phyloP scores from a whole-genome alignment of 2,113 vertebrate species.

The Jaculus jaculus region DNA sequence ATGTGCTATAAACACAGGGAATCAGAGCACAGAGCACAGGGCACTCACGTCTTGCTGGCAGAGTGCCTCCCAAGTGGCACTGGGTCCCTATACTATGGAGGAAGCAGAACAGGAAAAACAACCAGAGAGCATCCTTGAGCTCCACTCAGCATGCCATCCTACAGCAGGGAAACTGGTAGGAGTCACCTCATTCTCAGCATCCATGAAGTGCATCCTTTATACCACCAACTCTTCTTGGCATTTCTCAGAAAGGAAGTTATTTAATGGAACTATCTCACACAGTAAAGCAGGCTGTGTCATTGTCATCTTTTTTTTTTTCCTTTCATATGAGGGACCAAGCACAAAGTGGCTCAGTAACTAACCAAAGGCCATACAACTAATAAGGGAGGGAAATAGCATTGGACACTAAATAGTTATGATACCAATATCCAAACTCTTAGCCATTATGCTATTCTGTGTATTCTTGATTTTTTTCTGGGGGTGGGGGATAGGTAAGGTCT shows the following conservation, averaged over 20 bases:
- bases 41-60: background rate
- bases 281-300: background rate
- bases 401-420: background rate
- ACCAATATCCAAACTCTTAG: background rate
- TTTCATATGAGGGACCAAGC: constrained; percentile 5
- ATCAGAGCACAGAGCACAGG: background rate
- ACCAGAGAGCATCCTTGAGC: background rate
- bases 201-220: background rate
- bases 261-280: background rate
- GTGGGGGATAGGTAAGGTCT: background rate
- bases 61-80: background rate
- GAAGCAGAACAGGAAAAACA: background rate
- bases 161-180: fast-evolving
- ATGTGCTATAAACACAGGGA: constrained; percentile 32
- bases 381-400: background rate
- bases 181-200: background rate
- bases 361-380: background rate
- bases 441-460: background rate
- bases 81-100: background rate
- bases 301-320: background rate
- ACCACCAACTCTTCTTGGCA: background rate
- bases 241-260: background rate
- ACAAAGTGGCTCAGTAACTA: background rate
- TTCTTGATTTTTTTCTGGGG: background rate
- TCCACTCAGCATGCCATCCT: background rate